These are phyloP conservation scores for Tortrix viridana DNA, from an alignment of 2,888 invertebrate species.

Conservation along the genomic window DNA sequence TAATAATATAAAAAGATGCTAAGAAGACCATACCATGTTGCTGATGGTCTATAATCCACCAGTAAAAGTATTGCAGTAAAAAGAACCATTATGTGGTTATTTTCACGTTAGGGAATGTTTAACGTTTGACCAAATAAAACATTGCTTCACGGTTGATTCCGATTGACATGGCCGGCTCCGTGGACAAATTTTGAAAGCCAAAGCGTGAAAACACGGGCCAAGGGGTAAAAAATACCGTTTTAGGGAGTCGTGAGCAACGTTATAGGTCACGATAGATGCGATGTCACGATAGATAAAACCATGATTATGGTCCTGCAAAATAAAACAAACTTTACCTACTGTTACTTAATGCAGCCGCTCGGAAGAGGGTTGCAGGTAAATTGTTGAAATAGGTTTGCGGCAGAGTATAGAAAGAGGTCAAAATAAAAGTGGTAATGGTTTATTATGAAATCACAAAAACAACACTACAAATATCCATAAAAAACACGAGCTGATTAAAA, in stretches of 20 bases:
- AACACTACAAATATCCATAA: not conserved
- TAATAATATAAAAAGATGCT: not conserved
- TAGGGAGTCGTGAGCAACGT: conserved; percentile 24
- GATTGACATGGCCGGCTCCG: conserved; percentile 23
- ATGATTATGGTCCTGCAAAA: no score
- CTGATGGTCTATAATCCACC: conserved; percentile 8
- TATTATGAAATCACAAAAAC: not conserved
- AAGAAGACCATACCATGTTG: not conserved
- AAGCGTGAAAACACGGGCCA: conserved; percentile 30
- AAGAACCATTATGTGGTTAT: conserved; percentile 32
- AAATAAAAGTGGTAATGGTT: not conserved
- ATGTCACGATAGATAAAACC: no score
- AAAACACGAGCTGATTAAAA: conserved; percentile 3
- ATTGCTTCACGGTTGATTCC: conserved; percentile 28
- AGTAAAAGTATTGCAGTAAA: conserved; percentile 15
- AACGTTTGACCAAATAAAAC: conserved; percentile 35
- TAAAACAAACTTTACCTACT: not conserved
- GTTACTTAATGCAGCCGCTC: not conserved
- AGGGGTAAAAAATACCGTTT: conserved; percentile 21
- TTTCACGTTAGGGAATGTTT: conserved; percentile 36
- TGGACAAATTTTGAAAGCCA: conserved; percentile 28
- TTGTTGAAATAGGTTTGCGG: no score
- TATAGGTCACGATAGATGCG: conserved; percentile 11
- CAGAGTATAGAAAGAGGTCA: not conserved
- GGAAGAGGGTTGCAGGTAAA: not conserved